Evolutionary conservation across 2,888 invertebrate genomes (phyloP).

Genomic region (Leistus spinibarbis): DNA sequence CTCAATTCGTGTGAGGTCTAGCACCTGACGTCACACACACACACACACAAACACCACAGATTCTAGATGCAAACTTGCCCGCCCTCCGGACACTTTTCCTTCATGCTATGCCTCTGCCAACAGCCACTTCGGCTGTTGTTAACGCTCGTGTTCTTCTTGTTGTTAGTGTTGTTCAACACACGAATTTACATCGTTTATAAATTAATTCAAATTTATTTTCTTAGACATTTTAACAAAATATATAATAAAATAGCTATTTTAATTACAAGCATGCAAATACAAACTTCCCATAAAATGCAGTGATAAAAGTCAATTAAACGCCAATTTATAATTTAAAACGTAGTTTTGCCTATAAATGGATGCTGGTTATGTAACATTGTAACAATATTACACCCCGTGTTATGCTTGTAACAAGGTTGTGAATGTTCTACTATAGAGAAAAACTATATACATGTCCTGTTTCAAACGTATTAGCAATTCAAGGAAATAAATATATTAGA

Average conservation of each 20-base stretch:
- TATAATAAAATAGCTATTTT: too few relatives aligned
- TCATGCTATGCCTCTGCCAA: not conserved
- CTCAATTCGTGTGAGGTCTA: conserved; percentile 31
- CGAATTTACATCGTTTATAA: not conserved
- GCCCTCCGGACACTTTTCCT: not conserved
- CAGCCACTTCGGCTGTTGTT: not conserved
- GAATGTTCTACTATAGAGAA: not conserved
- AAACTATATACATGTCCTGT: too few relatives aligned
- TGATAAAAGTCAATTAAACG: conserved; percentile 26
- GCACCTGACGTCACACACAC: conserved; percentile 27
- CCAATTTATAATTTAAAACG: conserved; percentile 7
- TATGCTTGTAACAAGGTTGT: not conserved
- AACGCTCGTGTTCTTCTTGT: not conserved
- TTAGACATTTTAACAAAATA: too few relatives aligned
- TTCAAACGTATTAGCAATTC: too few relatives aligned
- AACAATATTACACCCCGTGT: not conserved
- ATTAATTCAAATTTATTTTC: not conserved
- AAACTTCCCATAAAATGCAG: conserved; percentile 5
- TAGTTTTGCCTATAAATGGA: not conserved
- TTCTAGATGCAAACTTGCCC: conserved; percentile 4
- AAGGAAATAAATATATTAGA: too few relatives aligned
- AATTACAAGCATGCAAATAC: not conserved
- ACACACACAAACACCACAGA: not conserved
- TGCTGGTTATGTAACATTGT: not conserved
- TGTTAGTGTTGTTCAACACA: not conserved